These are phyloP conservation scores for Eupithecia dodoneata DNA, from an alignment of 2,888 invertebrate species.

Conservation along the genomic window DNA sequence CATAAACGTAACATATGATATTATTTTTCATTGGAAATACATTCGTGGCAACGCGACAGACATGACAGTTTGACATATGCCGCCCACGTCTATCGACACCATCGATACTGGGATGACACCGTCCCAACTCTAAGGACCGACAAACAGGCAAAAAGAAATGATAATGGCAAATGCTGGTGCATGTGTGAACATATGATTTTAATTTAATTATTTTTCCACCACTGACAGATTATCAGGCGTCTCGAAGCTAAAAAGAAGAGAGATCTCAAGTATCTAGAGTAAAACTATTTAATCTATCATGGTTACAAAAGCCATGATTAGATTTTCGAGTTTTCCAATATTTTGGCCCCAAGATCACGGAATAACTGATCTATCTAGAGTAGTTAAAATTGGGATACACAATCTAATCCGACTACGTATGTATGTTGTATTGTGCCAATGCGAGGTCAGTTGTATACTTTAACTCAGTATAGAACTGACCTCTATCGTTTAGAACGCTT, in stretches of 20 bases:
- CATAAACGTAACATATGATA: slow-evolving; percentile 47
- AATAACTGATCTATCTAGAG: no score
- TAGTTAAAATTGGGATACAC: no score
- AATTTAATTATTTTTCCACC: not conserved
- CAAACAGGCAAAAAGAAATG: slow-evolving; percentile 64
- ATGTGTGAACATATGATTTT: slow-evolving; percentile 6
- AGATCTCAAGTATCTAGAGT: no score
- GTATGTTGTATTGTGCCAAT: no score
- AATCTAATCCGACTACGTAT: no score
- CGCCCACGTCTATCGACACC: slow-evolving; percentile 66
- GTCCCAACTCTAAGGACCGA: slow-evolving; percentile 46
- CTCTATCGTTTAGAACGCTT: no score
- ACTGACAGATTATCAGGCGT: not conserved
- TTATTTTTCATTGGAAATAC: slow-evolving; percentile 47
- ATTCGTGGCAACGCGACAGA: slow-evolving; percentile 39
- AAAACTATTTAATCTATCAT: no score
- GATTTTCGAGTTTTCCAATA: no score
- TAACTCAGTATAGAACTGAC: no score
- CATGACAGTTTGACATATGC: slow-evolving; percentile 57
- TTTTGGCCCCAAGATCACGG: no score
- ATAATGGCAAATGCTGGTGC: slow-evolving; percentile 36
- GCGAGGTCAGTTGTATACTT: no score
- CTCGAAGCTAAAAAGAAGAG: not conserved
- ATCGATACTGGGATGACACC: slow-evolving; percentile 49
- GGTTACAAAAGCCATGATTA: no score